Evolutionary conservation across 2,113 vertebrate species (phyloP).

Genomic region (Strigops habroptila): DNA sequence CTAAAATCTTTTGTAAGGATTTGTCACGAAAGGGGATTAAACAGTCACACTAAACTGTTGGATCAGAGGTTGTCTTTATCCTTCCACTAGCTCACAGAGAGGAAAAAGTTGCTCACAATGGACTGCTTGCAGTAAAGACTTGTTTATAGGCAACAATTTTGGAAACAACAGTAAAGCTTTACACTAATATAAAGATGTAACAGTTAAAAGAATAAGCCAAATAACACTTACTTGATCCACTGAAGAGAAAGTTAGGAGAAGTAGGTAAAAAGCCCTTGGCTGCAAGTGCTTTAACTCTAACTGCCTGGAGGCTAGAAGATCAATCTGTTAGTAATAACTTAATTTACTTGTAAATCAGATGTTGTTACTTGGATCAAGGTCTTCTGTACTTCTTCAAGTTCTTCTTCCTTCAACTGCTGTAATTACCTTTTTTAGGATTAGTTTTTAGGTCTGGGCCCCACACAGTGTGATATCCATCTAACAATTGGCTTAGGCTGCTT

Average conservation of each 20-base stretch:
- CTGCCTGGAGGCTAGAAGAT: background rate
- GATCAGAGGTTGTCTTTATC: background rate
- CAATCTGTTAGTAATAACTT: background rate
- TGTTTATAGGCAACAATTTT: background rate
- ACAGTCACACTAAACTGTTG: fast-evolving
- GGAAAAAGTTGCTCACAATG: background rate
- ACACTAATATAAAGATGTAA: background rate
- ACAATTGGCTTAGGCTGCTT: background rate
- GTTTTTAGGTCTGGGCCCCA: background rate
- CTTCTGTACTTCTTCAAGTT: no score
- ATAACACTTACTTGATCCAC: background rate
- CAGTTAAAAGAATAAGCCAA: background rate
- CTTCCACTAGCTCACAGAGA: no score
- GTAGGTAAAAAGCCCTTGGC: background rate
- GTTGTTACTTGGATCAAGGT: background rate
- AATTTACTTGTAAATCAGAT: background rate
- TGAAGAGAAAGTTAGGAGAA: background rate
- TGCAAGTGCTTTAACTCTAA: background rate
- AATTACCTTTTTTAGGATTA: background rate
- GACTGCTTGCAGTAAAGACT: no score
- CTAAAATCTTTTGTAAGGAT: background rate
- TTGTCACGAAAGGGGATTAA: background rate
- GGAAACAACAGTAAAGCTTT: background rate
- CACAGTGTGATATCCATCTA: background rate
- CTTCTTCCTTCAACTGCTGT: background rate